Percentiles rank a stretch among this genome's conserved stretches.
phyloP scores from a whole-genome alignment of 2,113 vertebrate genomes.

The Cacatua alba region DNA sequence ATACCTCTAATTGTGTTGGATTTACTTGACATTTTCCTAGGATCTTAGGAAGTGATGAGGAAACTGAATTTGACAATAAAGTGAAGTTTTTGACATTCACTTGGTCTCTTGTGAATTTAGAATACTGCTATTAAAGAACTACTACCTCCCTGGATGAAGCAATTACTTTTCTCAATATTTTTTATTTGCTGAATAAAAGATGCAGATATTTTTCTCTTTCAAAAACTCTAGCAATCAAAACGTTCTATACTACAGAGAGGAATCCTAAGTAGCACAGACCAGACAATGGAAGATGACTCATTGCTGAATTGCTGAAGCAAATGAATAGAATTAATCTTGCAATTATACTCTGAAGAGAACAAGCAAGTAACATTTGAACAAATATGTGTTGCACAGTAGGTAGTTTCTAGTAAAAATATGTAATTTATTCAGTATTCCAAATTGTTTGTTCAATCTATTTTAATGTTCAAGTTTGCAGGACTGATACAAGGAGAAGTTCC shows the following conservation, averaged over 20 bases:
- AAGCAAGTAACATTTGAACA: not conserved
- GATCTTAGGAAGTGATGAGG: conserved; percentile 44
- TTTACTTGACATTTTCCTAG: conserved; percentile 69
- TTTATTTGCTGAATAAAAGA: not conserved
- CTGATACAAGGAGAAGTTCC: not conserved
- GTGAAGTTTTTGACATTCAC: conserved; percentile 59
- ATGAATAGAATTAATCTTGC: conserved; percentile 34
- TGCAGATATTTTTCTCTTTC: not conserved
- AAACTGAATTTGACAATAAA: conserved; percentile 67
- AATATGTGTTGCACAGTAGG: not conserved
- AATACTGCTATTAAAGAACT: not conserved
- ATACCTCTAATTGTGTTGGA: conserved; percentile 56
- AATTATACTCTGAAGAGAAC: conserved; percentile 9
- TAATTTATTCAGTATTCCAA: not conserved
- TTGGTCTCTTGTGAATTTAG: conserved; percentile 38
- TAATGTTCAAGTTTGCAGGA: conserved; percentile 19
- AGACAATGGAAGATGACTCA: not conserved
- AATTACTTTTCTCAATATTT: conserved; percentile 13
- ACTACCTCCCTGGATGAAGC: not conserved
- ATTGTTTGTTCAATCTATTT: not conserved
- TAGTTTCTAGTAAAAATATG: not conserved
- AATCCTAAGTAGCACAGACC: not conserved
- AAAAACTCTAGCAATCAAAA: not conserved
- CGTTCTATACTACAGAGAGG: not conserved
- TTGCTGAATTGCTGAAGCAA: not conserved